Conservation (phyloP, 2,797 vertebrate genomes). For the Hemitrygon akajei region DNA sequence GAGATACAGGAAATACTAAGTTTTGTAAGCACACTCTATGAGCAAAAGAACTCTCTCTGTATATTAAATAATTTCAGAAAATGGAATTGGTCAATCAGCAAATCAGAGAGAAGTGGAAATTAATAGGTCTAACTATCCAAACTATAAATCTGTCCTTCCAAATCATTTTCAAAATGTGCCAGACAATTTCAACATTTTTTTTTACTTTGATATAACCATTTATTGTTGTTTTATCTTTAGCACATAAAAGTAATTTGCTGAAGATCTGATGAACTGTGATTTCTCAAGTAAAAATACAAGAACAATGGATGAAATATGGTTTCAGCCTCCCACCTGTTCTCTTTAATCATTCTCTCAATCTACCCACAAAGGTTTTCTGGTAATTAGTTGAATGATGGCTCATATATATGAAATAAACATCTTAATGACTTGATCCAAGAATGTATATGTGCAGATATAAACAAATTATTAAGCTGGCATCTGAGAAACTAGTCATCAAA, state of each 20-base stretch:
- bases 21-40: neutral
- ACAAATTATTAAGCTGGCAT: conserved; percentile 26
- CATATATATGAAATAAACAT: neutral
- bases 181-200: neutral
- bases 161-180: neutral
- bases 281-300: neutral
- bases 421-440: neutral
- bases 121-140: neutral
- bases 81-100: neutral
- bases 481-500: conserved; percentile 9
- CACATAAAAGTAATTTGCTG: neutral
- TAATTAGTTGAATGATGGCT: neutral
- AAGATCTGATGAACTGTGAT: neutral
- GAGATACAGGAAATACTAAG: neutral
- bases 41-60: neutral
- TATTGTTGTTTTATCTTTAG: neutral
- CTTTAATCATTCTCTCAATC: neutral
- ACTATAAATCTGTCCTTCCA: neutral
- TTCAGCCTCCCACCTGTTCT: neutral
- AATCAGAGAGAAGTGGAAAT: too few relatives aligned
- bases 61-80: neutral
- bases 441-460: neutral
- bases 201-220: neutral
- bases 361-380: neutral
- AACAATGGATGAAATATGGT: neutral